Percentiles rank a stretch among this genome's conserved stretches.
Evolutionary conservation across 2,113 vertebrate species (phyloP).

Genomic region (Orientallactaga bullata): DNA sequence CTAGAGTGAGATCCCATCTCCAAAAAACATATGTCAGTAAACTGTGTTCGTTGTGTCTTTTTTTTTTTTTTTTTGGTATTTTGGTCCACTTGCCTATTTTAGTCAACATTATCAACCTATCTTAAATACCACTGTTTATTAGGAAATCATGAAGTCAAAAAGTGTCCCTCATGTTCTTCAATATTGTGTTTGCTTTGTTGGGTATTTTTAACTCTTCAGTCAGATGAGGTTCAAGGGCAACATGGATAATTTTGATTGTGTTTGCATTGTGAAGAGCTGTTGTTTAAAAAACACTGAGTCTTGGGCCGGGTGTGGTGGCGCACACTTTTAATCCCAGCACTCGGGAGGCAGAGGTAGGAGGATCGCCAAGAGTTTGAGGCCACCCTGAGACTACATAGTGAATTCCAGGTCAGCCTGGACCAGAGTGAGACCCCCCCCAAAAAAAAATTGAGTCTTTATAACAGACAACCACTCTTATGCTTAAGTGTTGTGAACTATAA

Average conservation of each 20-base stretch:
- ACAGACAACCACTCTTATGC: neutral
- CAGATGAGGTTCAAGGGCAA: neutral
- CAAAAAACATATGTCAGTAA: neutral
- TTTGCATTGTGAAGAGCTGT: neutral
- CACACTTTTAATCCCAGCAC: too few species aligned
- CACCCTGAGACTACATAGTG: too few species aligned
- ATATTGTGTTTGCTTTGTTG: too few species aligned
- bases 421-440: too few species aligned
- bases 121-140: neutral
- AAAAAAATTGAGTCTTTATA: neutral
- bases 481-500: neutral
- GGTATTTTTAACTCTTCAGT: neutral
- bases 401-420: too few species aligned
- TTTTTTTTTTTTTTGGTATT: neutral
- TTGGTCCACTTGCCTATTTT: neutral
- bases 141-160: neutral
- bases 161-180: neutral
- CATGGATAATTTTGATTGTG: neutral
- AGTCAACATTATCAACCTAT: neutral
- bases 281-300: too few species aligned
- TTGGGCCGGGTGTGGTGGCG: too few species aligned
- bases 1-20: too few species aligned
- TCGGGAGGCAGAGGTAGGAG: too few species aligned
- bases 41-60: neutral
- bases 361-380: too few species aligned